Evolutionary conservation across 2,113 vertebrate genomes (phyloP).

Genomic region (Pedetes capensis): DNA sequence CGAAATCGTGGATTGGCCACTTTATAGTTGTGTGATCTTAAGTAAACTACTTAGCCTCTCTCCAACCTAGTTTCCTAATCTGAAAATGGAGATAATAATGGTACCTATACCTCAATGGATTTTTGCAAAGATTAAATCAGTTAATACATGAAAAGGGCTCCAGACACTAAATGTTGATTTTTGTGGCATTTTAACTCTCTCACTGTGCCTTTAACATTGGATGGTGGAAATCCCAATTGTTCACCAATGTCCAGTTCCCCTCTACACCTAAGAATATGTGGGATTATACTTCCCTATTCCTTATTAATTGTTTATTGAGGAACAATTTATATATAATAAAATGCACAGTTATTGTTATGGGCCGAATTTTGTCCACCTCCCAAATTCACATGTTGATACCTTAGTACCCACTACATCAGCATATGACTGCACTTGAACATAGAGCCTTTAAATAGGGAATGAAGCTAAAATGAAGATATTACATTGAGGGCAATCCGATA

Average conservation of each 20-base stretch:
- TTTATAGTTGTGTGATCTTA: background rate
- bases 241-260: background rate
- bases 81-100: background rate
- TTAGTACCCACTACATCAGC: background rate
- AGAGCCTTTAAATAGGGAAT: background rate
- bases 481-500: background rate
- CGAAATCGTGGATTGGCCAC: background rate
- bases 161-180: background rate
- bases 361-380: background rate
- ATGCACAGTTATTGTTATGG: background rate
- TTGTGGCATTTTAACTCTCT: background rate
- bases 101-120: background rate
- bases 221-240: background rate
- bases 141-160: background rate
- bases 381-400: background rate
- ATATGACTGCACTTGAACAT: background rate
- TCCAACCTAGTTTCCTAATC: background rate
- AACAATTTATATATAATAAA: constrained; percentile 9
- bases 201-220: background rate
- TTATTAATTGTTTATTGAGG: background rate
- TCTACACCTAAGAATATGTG: background rate
- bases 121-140: background rate
- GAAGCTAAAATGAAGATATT: background rate
- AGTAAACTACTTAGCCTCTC: constrained; percentile 17
- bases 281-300: background rate